phyloP scores from a whole-genome alignment of 2,888 invertebrate species.

The Orthosia cruda region DNA sequence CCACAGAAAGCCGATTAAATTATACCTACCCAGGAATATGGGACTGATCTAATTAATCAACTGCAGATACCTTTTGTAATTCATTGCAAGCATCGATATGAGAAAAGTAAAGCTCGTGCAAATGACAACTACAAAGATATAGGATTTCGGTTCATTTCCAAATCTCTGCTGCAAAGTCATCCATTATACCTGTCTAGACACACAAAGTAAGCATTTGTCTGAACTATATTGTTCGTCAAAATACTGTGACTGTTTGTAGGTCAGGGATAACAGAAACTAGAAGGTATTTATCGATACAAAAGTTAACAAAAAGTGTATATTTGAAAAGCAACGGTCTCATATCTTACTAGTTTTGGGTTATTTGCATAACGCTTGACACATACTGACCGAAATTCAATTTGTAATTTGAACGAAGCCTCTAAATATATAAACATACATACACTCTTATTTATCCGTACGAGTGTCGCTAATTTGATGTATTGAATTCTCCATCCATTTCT shows the following conservation, averaged over 20 bases:
- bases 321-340: slow-evolving; percentile 2
- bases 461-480: slow-evolving; percentile 14
- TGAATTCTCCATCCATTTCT: not conserved
- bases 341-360: slow-evolving; percentile 20
- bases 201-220: slow-evolving; percentile 18
- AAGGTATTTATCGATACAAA: slow-evolving; percentile 29
- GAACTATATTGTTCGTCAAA: slow-evolving; percentile 5
- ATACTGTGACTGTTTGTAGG: slow-evolving; percentile 31
- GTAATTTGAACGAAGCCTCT: slow-evolving; percentile 26
- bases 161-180: not conserved
- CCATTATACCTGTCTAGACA: slow-evolving; percentile 16
- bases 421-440: slow-evolving; percentile 39
- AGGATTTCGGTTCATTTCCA: not conserved
- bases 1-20: not conserved
- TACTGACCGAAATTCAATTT: slow-evolving; percentile 34
- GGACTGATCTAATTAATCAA: not conserved
- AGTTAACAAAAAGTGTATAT: slow-evolving; percentile 26
- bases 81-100: too few species aligned
- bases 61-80: not conserved
- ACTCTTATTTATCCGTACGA: slow-evolving; percentile 12
- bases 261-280: slow-evolving; percentile 30
- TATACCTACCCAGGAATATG: too few species aligned
- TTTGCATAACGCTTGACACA: slow-evolving; percentile 37
- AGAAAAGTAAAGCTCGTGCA: not conserved
- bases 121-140: too few species aligned